Conservation (phyloP, 2,113 vertebrate species). For the Dasyurus viverrinus region DNA sequence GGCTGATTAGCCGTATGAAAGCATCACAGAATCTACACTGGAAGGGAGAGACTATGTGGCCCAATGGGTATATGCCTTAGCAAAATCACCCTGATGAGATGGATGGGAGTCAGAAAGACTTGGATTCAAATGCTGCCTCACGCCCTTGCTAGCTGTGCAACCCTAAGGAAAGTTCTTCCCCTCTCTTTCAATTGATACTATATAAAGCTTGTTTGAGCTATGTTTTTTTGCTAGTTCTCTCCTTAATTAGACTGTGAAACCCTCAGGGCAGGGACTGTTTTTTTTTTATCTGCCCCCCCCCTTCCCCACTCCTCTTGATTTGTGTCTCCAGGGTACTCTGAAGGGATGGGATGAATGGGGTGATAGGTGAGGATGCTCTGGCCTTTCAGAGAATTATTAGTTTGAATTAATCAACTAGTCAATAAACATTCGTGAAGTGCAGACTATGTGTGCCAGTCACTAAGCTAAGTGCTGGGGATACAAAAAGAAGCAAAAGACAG, state of each 20-base stretch:
- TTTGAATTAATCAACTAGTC: not conserved
- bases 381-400: not conserved
- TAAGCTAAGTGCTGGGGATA: not conserved
- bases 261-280: not conserved
- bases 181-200: not conserved
- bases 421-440: not conserved
- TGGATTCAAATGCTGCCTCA: not conserved
- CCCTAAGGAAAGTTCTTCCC: not conserved
- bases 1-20: not conserved
- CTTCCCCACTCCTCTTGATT: too few species aligned
- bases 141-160: not conserved
- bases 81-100: not conserved
- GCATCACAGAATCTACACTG: not conserved
- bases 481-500: not conserved
- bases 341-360: accelerated
- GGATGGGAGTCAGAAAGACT: not conserved
- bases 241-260: not conserved
- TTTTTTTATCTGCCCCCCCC: too few species aligned
- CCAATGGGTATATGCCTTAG: not conserved
- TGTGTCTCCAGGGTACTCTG: not conserved
- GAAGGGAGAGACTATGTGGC: not conserved
- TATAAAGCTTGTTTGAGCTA: not conserved
- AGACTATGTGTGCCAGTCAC: not conserved
- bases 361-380: not conserved
- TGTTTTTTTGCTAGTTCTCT: not conserved